Percentiles rank a stretch among this genome's conserved stretches.
phyloP scores from a whole-genome alignment of 2,113 vertebrate genomes.

The Sterna hirundo region DNA sequence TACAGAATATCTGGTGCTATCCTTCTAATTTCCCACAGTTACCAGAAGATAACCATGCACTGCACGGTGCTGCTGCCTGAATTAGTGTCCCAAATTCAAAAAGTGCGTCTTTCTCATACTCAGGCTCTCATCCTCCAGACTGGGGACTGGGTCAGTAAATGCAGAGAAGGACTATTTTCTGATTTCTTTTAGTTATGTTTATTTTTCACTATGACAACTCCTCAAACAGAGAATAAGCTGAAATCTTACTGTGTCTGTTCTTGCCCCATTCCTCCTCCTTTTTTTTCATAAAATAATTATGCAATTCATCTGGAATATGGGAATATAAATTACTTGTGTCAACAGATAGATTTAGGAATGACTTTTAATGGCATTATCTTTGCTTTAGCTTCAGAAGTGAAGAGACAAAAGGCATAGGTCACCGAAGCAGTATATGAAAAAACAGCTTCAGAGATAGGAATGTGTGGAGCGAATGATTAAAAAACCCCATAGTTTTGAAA shows the following conservation, averaged over 20 bases:
- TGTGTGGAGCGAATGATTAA: neutral
- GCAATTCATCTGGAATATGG: neutral
- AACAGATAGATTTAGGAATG: neutral
- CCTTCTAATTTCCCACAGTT: neutral
- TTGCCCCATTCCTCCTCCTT: neutral
- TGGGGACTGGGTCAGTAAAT: neutral
- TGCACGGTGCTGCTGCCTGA: neutral
- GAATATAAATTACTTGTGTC: neutral
- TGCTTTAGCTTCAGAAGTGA: neutral
- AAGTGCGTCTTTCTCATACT: neutral
- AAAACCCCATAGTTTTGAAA: neutral
- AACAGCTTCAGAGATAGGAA: neutral
- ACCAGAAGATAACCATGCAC: neutral
- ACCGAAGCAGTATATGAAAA: neutral
- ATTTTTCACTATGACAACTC: slow-evolving; percentile 17
- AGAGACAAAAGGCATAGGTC: neutral
- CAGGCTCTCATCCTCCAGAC: neutral
- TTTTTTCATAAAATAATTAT: neutral
- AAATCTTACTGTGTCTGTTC: neutral
- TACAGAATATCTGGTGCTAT: neutral
- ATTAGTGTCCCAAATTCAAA: neutral
- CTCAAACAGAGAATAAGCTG: neutral
- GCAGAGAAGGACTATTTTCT: neutral
- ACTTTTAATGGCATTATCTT: neutral
- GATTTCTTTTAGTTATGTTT: neutral